Base-by-base conservation (phyloP, 2,888 invertebrate genomes). In the Dryobota labecula region DNA sequence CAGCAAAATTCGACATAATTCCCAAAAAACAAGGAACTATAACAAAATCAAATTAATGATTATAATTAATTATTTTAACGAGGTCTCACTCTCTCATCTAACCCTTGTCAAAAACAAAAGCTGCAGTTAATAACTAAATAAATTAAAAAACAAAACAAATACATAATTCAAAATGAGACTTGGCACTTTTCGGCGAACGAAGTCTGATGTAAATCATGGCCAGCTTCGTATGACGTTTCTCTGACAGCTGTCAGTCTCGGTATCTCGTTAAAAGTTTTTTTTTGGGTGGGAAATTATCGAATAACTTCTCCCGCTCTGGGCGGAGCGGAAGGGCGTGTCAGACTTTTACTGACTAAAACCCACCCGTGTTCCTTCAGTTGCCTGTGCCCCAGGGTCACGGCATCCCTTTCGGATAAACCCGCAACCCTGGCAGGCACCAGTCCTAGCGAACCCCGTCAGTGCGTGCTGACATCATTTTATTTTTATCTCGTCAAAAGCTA, bases 51-150 rank as follows among this genome's bases (percentile, higher is more conserved):
- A 72, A 58, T 43, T 9, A 9, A 53, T 73, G 20, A 43, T n/a
- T n/a, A n/a, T n/a, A n/a, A n/a, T 70, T 67, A 64, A 64, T 66
- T 58, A 80, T 68, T 64, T 30, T 45, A 70, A 76, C 61, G 71
- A 70, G 57, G 18, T 56, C 33, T 71, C 41, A 57, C 56, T 78
- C 57, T 78, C 61, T 53, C 36, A 45, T 47, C 43, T 41, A 57
- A 80, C 70, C 76, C 61, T 70, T 76, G 67, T 80, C 72, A 73
- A 64, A 65, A 70, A 43, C 76, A 76, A 73, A 73, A 30, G 43
- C 36, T 30, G 51, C n/a, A 56, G 8, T 56, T 27, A 45, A 49
- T 45, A 70, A 11, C 15, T 43, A 33, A 33, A 36, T 36, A 36
- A 36, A 41, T n/a, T 53, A 33, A 47, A 4, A 3, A 62, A 24